A percentile compares a stretch with the other conserved stretches of the same genome.
Conservation (phyloP, 2,797 vertebrate species). For the Sandelia bainsii region DNA sequence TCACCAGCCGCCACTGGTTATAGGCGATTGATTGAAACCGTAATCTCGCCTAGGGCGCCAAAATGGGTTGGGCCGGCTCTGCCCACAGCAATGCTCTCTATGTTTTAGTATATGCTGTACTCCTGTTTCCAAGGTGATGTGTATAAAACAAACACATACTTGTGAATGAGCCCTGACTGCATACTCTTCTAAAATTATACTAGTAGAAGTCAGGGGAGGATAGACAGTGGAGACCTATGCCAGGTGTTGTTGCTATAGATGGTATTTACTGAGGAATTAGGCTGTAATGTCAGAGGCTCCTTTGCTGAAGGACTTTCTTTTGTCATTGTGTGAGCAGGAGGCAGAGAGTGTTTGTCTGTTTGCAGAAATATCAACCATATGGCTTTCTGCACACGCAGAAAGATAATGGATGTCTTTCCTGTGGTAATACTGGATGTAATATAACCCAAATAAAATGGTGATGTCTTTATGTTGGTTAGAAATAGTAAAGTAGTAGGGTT, state of each 20-base stretch:
- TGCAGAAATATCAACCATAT: slow-evolving; percentile 61
- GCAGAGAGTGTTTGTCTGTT: slow-evolving; percentile 36
- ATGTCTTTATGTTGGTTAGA: slow-evolving; percentile 16
- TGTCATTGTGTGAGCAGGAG: slow-evolving; percentile 6
- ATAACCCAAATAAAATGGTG: slow-evolving; percentile 15
- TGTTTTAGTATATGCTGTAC: slow-evolving; percentile 5
- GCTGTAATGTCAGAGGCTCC: slow-evolving; percentile 71
- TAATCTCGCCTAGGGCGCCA: too few species aligned
- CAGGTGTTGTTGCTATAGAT: slow-evolving; percentile 66
- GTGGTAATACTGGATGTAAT: slow-evolving; percentile 19
- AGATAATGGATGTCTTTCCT: slow-evolving; percentile 25
- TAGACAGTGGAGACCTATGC: slow-evolving; percentile 35
- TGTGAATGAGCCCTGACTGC: slow-evolving; percentile 51
- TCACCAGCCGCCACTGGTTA: too few species aligned
- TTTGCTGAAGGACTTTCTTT: slow-evolving; percentile 49
- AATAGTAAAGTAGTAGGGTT: slow-evolving; percentile 17
- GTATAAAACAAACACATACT: slow-evolving; percentile 38
- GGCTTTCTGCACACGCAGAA: slow-evolving; percentile 32
- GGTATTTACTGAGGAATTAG: slow-evolving; percentile 74
- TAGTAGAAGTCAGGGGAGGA: slow-evolving; percentile 21
- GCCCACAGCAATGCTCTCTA: background rate
- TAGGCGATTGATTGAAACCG: too few species aligned
- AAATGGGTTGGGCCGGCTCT: too few species aligned
- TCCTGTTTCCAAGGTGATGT: slow-evolving; percentile 24
- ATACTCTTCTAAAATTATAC: slow-evolving; percentile 42